These are phyloP conservation scores for Lutjanus argentimaculatus DNA, from an alignment of 2,797 vertebrate genomes.

Conservation along the genomic window DNA sequence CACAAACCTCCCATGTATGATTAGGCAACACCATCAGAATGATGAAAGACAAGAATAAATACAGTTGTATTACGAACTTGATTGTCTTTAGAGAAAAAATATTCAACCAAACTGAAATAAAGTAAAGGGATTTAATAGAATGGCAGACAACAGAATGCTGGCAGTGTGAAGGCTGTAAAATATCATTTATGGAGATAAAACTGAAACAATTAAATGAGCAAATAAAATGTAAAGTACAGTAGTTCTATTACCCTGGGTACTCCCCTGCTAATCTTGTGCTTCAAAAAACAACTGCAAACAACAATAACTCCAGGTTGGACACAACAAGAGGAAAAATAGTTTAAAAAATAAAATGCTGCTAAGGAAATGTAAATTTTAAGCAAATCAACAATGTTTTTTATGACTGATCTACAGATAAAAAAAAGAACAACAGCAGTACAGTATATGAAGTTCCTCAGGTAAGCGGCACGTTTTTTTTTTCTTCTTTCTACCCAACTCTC, in stretches of 20 bases:
- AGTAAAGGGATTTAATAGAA: no score
- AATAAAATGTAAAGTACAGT: not conserved
- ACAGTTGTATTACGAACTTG: no score
- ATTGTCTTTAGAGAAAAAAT: no score
- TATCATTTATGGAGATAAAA: not conserved
- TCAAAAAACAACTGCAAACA: not conserved
- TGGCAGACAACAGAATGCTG: not conserved
- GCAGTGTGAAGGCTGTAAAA: not conserved
- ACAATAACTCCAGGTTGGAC: not conserved
- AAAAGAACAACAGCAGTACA: not conserved
- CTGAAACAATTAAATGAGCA: not conserved
- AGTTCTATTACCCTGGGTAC: not conserved
- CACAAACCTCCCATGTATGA: no score
- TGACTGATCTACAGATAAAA: slow-evolving; percentile 34
- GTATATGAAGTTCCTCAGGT: slow-evolving; percentile 3
- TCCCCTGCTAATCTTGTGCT: not conserved
- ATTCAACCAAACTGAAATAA: no score
- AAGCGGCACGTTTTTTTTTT: not conserved
- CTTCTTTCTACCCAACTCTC: not conserved
- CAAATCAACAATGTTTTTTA: slow-evolving; percentile 5
- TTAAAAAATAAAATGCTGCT: no score
- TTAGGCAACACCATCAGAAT: not conserved
- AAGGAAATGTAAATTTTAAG: not conserved
- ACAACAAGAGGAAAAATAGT: no score
- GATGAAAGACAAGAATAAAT: no score